Conservation (phyloP, 2,888 invertebrate species). For the Latrodectus elegans region DNA sequence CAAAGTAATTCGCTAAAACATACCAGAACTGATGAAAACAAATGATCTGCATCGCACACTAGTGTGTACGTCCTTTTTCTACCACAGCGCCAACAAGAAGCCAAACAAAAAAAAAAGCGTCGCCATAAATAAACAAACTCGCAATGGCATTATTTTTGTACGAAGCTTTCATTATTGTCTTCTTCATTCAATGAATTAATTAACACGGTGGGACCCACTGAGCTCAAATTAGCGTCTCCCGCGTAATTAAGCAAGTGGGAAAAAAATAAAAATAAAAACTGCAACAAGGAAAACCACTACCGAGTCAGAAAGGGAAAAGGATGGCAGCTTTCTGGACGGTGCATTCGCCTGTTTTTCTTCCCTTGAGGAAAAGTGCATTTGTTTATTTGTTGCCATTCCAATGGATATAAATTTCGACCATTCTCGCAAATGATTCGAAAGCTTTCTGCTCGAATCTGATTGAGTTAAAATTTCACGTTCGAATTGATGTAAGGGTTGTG, state of each 20-base stretch:
- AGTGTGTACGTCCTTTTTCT: neutral
- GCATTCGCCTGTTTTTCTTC: neutral
- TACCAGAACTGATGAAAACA: neutral
- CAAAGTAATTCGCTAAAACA: neutral
- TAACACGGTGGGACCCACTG: slow-evolving; percentile 39
- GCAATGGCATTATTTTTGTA: neutral
- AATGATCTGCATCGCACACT: neutral
- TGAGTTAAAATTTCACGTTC: neutral
- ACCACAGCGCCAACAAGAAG: neutral
- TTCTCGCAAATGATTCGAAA: slow-evolving; percentile 6
- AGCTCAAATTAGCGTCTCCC: slow-evolving; percentile 63
- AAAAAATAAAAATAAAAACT: slow-evolving; percentile 5
- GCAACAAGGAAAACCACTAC: neutral
- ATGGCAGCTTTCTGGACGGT: neutral
- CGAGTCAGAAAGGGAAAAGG: neutral
- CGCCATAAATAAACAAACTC: neutral
- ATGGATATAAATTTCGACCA: slow-evolving; percentile 18
- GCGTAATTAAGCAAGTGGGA: slow-evolving; percentile 44
- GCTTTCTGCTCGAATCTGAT: neutral
- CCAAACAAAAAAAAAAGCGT: neutral
- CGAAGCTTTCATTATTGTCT: slow-evolving; percentile 27
- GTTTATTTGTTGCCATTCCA: neutral
- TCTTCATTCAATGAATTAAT: slow-evolving; percentile 60
- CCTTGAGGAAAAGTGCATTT: neutral
- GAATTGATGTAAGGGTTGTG: neutral